Base-by-base conservation (phyloP, 1,140 invertebrate genomes). In the Anthonomus grandis region DNA sequence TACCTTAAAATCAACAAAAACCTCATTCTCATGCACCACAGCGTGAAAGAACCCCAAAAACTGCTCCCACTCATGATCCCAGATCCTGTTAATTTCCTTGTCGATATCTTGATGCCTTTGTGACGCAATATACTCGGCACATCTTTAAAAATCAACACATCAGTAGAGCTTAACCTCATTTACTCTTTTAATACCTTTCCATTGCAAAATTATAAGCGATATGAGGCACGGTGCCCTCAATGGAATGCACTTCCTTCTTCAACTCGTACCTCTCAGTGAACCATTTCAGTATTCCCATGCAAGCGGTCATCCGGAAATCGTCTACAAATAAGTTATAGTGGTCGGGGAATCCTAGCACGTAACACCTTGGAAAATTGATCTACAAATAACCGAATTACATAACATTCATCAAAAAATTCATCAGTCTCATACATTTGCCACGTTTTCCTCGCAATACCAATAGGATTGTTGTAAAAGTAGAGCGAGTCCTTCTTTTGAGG, bases 401-500 rank as follows among this genome's bases (percentile, higher is more conserved):
- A 22, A 21, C 13, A 17, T 17, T 39, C 9, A 39, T 17, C 10
- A 12, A 39, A 39, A 39, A 17, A 17, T 31, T 31, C 6, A 31
- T 31, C 27, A 31, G 27, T 13, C 8, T 46, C 37, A 22, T 2
- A 86, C 86, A 56, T 87, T 79, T 0, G 91, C 84, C 21, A 90
- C 81, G 15, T 86, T 86, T 22, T 86, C 84, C 67, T 95, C 90
- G 61, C 83, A 88, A 70, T 86, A 91, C 91, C 93, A 95, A 66
- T 92, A 87, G 73, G 93, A 86, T 75, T 94, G 90, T 50, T 87
- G 85, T 34, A 95, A 76, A 56, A 87, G 87, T 5, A 84, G 79
- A 61, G 89, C 90, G 19, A 96, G 74, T 23, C 93, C 89, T 76
- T 93, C 90, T 79, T 95, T 95, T 0, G 91, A 93, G 1, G 91